Conservation (phyloP, 1,140 invertebrate genomes). For the Cydia strobilella region DNA sequence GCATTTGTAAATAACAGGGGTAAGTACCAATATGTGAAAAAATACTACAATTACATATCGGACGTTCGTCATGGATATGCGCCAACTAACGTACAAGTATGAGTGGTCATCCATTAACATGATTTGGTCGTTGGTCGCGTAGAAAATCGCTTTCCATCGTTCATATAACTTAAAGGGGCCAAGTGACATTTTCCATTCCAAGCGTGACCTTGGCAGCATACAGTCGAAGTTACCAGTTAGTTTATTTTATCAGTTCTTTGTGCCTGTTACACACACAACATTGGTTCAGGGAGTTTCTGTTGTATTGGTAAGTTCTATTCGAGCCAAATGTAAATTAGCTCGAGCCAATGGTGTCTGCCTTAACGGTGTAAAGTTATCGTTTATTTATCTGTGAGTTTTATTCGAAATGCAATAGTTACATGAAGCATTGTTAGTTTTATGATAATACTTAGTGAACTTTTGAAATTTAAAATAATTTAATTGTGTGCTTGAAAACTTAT, state of each 20-base stretch:
- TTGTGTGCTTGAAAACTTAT: too few relatives aligned
- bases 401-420: neutral
- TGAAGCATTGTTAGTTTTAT: too few relatives aligned
- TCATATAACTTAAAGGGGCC: constrained; percentile 55
- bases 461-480: too few relatives aligned
- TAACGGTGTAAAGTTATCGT: neutral
- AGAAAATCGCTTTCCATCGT: constrained; percentile 58
- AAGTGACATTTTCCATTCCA: constrained; percentile 44
- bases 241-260: constrained; percentile 23
- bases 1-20: neutral
- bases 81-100: constrained; percentile 31
- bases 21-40: constrained; percentile 26
- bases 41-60: constrained; percentile 9
- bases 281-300: constrained; percentile 14
- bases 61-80: constrained; percentile 39
- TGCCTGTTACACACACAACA: constrained; percentile 1
- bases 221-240: constrained; percentile 11
- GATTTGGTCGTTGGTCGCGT: constrained; percentile 55
- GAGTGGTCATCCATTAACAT: constrained; percentile 55
- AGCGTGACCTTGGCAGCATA: constrained; percentile 45
- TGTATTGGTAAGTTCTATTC: constrained; percentile 33
- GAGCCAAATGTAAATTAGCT: constrained; percentile 27
- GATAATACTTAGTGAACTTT: too few relatives aligned
- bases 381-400: neutral
- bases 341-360: constrained; percentile 20